These are phyloP conservation scores for Merops nubicus DNA, from an alignment of 2,113 vertebrate genomes.

Conservation along the genomic window DNA sequence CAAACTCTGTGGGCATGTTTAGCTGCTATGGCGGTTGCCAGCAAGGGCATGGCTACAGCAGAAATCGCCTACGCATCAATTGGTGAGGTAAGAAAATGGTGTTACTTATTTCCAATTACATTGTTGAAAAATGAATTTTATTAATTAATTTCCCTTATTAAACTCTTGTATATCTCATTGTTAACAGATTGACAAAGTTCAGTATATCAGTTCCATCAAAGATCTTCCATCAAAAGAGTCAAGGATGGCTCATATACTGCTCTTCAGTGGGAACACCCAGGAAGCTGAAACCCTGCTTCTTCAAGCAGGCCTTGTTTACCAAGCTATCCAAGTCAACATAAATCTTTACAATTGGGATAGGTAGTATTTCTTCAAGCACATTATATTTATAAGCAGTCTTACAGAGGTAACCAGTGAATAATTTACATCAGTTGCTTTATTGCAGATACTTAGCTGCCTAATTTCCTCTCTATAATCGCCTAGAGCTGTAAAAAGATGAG, in stretches of 20 bases:
- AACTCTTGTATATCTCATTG: neutral
- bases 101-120: neutral
- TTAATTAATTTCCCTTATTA: neutral
- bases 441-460: neutral
- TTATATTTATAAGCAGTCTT: neutral
- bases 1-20: slow-evolving; percentile 92
- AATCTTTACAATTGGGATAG: slow-evolving; percentile 96
- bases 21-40: slow-evolving; percentile 94
- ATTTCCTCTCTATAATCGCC: neutral
- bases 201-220: slow-evolving; percentile 91
- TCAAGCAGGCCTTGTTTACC: slow-evolving; percentile 90
- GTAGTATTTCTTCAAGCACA: slow-evolving; percentile 64
- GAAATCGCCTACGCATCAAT: slow-evolving; percentile 92
- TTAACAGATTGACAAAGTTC: slow-evolving; percentile 90
- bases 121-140: neutral
- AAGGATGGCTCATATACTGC: slow-evolving; percentile 86
- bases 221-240: slow-evolving; percentile 93
- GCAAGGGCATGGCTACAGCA: slow-evolving; percentile 87
- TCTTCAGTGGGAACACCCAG: slow-evolving; percentile 90
- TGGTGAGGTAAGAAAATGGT: slow-evolving; percentile 80
- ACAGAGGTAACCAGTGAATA: neutral
- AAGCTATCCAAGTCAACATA: slow-evolving; percentile 92
- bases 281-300: slow-evolving; percentile 90
- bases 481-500: neutral
- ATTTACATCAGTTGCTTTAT: neutral